phyloP scores from a whole-genome alignment of 2,797 vertebrate species.

The Poeciliopsis turneri region DNA sequence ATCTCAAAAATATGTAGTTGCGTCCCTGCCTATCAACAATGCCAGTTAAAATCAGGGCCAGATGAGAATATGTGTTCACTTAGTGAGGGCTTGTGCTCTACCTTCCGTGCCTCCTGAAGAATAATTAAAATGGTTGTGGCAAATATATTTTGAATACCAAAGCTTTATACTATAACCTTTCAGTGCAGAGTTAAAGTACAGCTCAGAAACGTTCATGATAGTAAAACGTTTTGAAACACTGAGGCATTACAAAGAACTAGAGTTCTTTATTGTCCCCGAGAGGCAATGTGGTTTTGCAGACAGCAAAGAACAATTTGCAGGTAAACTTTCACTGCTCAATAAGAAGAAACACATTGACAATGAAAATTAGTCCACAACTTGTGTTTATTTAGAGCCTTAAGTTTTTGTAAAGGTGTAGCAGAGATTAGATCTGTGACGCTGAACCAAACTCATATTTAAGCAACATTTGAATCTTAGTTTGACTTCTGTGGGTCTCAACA shows the following conservation, averaged over 20 bases:
- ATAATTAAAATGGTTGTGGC: neutral
- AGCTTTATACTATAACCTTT: neutral
- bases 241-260: neutral
- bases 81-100: neutral
- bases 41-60: constrained; percentile 34
- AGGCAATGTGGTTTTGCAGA: too few species aligned
- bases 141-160: neutral
- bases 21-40: constrained; percentile 19
- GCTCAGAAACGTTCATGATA: neutral
- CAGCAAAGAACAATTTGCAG: too few species aligned
- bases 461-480: too few species aligned
- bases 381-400: too few species aligned
- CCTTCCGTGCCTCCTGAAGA: neutral
- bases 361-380: too few species aligned
- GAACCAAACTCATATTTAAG: too few species aligned
- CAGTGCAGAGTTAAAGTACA: neutral
- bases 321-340: too few species aligned
- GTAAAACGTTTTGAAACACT: neutral
- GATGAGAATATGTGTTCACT: neutral
- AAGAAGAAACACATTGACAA: too few species aligned
- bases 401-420: too few species aligned
- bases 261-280: neutral
- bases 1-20: too few species aligned
- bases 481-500: too few species aligned
- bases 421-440: too few species aligned